Base-by-base conservation (phyloP, 2,888 invertebrate species). In the Scaptomyza tumidula region DNA sequence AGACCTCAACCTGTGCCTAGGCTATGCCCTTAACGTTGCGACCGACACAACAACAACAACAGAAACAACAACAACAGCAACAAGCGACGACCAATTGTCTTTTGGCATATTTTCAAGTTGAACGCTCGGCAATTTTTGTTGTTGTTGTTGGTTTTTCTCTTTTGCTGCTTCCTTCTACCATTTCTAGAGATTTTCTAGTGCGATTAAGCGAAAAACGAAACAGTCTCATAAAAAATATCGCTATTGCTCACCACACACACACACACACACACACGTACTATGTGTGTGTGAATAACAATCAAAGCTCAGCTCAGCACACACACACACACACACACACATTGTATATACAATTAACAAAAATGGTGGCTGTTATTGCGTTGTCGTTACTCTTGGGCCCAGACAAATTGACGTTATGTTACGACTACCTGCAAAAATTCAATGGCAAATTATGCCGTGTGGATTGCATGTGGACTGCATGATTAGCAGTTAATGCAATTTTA, bases 51-150 rank as follows among this genome's bases (percentile, higher is more conserved):
- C 24, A 24, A 5, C 24, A 24, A 49, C 59, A 35, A 58, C 65
- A 6, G 5, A 50, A 33, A 31, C 53, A 39, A 55, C 71, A 44
- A 39, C 59, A 37, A 50, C 43, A 46, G 55, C 55, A 50, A 69
- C 60, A 70, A 80, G 70, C 75, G 61, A 71, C 78, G 71, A 78
- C 86, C 86, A 86, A 88, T 88, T 88, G 88, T 88, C 87, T 88
- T 87, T 88, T 86, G 86, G 83, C 81, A 86, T 80, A 88, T 86
- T 82, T 86, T 82, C 78, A 86, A 86, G 85, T 86, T 85, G 86
- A 85, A 85, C 84, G 81, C 85, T 85, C 86, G 73, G 69, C 65
- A 65, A 60, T 75, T 71, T 79, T 73, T 72, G 2, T 49, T 27
- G 39, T 48, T 45, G 11, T 64, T 48, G 49, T 49, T 37, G 4